A percentile compares a stretch with the other conserved stretches of the same genome.
These are phyloP conservation scores for Zapornia atra DNA, from an alignment of 2,113 vertebrate species.

Conservation along the genomic window DNA sequence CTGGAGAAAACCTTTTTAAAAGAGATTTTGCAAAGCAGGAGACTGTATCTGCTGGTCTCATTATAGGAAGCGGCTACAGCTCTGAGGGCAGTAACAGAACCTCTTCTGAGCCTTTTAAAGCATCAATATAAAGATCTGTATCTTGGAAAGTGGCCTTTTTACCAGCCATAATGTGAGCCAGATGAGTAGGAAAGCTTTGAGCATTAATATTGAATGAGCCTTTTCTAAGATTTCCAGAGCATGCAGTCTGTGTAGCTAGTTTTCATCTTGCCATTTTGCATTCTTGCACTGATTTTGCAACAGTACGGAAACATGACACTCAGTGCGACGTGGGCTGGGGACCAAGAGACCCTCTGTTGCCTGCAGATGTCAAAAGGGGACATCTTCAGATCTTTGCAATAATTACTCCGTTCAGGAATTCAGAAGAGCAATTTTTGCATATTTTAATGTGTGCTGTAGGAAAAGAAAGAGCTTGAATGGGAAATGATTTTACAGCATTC, in stretches of 20 bases:
- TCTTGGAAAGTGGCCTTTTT: slow-evolving; percentile 58
- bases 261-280: slow-evolving; percentile 5
- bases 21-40: slow-evolving; percentile 1
- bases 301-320: background rate
- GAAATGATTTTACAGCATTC: background rate
- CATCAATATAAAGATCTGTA: slow-evolving; percentile 64
- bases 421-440: background rate
- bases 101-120: slow-evolving; percentile 52
- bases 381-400: background rate
- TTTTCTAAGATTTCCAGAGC: slow-evolving; percentile 42
- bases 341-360: background rate
- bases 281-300: slow-evolving; percentile 34
- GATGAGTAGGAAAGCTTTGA: slow-evolving; percentile 33
- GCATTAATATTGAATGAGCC: slow-evolving; percentile 60
- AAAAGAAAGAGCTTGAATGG: background rate
- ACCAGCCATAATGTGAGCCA: slow-evolving; percentile 50
- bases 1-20: slow-evolving; percentile 2
- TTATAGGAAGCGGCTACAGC: slow-evolving; percentile 20
- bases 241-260: background rate
- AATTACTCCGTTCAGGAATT: background rate
- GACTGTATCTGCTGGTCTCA: background rate
- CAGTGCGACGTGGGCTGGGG: background rate
- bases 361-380: background rate
- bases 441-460: background rate
- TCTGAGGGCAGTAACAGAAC: slow-evolving; percentile 39